Base-by-base conservation (phyloP, 2,797 vertebrate genomes). In the Rhinichthys osculus region DNA sequence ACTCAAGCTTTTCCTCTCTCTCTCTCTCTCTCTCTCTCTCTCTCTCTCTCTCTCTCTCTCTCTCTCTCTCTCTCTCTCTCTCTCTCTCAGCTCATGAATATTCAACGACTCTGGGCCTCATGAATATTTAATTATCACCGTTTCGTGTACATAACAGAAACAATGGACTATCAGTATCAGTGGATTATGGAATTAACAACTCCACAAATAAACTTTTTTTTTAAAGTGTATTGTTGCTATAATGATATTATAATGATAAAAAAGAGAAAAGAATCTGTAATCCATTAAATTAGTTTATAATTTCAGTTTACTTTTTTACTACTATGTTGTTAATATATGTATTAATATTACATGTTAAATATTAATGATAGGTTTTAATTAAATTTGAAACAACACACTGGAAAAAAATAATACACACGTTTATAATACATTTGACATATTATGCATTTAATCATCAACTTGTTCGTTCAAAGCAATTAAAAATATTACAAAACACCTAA, bases 21-120 rank as follows among this genome's bases (percentile, higher is more conserved):
- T n/a, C 40, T 44, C 23, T 23, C 50, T 44, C 59, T 8, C 78
- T 52, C 10, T 17, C 78, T 44, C 67, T 70, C 35, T 70, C 38
- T 42, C 71, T 52, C 50, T 50, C 16, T 17, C 14, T 50, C 47
- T 50, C 21, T 52, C 47, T 52, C 16, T 17, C 47, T 50, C 47
- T 50, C 71, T 73, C 71, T 64, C 62, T 66, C 62, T 14, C 62
- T 66, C 62, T 14, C 64, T 66, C 64, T 17, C 23, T n/a, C 70
- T n/a, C 70, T 44, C 38, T 23, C 47, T 21, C 88, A 87, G 84
- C 86, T 90, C 82, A 87, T 90, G 91, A 90, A 94, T 89, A 83
- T 87, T 70, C 27, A 74, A 62, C 52, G 1, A 64, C 27, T n/a
- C 35, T 4, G 40, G 35, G 7, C 4, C 64, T 88, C 69, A 85